These are phyloP conservation scores for Physocephala rufipes DNA, from an alignment of 2,888 invertebrate genomes.

Conservation along the genomic window DNA sequence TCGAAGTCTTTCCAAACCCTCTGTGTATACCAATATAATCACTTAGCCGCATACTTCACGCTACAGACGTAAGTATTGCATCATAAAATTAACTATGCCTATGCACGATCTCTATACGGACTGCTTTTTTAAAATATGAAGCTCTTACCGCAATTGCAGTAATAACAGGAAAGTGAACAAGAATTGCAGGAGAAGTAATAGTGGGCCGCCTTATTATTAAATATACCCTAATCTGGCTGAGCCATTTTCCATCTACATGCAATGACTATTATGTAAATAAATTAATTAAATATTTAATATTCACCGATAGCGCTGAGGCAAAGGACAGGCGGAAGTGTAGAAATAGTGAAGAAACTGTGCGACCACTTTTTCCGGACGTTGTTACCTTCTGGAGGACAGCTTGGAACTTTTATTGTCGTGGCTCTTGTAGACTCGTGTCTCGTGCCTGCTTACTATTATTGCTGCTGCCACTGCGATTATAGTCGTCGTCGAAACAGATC, in stretches of 20 bases:
- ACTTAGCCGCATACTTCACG: too few relatives aligned
- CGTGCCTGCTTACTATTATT: background rate
- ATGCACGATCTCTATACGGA: too few relatives aligned
- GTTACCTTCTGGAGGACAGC: background rate
- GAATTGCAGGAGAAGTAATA: background rate
- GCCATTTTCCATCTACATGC: background rate
- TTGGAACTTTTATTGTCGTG: background rate
- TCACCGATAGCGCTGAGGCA: constrained; percentile 32
- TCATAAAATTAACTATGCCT: too few relatives aligned
- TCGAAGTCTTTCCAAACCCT: too few relatives aligned
- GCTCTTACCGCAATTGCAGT: too few relatives aligned
- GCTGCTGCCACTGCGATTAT: background rate
- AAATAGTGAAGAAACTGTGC: background rate
- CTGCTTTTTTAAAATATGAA: too few relatives aligned
- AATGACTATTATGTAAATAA: constrained; percentile 2
- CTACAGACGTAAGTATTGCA: too few relatives aligned
- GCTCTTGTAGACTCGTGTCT: background rate
- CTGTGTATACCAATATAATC: too few relatives aligned
- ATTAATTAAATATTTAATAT: constrained; percentile 30
- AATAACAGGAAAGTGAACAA: too few relatives aligned
- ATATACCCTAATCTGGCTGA: background rate
- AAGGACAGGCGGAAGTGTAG: constrained; percentile 32
- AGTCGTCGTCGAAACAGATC: background rate
- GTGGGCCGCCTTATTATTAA: background rate
- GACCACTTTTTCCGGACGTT: background rate